Percentiles rank a stretch among this genome's conserved stretches.
Evolutionary conservation across 2,113 vertebrate species (phyloP).

Genomic region (Pterophyllum scalare): DNA sequence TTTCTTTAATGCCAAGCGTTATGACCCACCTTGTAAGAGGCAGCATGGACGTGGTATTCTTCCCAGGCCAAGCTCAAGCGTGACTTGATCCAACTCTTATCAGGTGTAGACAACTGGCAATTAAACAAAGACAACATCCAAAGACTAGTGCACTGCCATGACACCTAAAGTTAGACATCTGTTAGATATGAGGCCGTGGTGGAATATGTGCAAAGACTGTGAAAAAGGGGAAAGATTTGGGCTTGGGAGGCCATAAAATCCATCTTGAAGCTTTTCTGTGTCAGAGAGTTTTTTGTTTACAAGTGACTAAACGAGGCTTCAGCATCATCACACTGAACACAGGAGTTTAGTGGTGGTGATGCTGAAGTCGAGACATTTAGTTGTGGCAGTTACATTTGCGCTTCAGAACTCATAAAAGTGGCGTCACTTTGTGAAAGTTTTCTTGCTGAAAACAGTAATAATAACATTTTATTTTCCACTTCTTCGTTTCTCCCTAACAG

Average conservation of each 20-base stretch:
- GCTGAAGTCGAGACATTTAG: neutral
- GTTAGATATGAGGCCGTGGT: neutral
- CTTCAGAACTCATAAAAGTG: neutral
- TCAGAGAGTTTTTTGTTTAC: too few relatives aligned
- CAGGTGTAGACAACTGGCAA: neutral
- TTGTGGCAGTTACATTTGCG: neutral
- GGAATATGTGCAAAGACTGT: neutral
- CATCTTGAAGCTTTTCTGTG: too few relatives aligned
- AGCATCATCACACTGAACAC: neutral
- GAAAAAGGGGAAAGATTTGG: neutral
- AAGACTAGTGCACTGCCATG: neutral
- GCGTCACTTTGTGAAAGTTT: neutral
- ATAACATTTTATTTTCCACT: neutral
- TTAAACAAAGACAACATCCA: neutral
- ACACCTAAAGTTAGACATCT: neutral
- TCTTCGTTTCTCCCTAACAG: constrained; percentile 68
- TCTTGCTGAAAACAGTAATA: neutral
- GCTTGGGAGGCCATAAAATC: too few relatives aligned
- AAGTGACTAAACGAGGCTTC: neutral
- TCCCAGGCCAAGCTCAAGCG: neutral
- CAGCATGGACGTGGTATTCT: neutral
- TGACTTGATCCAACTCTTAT: neutral
- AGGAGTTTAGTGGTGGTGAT: too few relatives aligned
- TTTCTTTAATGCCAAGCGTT: neutral
- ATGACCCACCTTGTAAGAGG: neutral